A percentile compares a stretch with the other conserved stretches of the same genome.
Evolutionary conservation across 2,888 invertebrate species (phyloP).

Genomic region (Agriopis leucophaearia): DNA sequence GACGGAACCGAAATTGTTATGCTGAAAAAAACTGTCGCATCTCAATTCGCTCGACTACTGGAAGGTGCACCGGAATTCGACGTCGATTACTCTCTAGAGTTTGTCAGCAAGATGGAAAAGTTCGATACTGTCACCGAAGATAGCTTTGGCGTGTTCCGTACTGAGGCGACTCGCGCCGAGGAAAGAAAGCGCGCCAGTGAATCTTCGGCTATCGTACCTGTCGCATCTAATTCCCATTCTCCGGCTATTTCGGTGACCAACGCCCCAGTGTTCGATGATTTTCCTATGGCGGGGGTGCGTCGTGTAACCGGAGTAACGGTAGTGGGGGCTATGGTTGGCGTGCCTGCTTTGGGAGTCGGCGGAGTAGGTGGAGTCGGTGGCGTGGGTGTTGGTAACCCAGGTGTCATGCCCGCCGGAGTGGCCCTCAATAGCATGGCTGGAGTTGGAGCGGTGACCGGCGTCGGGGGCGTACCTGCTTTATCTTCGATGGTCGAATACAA

Average conservation of each 20-base stretch:
- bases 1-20: slow-evolving; percentile 94
- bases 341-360: slow-evolving; percentile 61
- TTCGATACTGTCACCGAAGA: slow-evolving; percentile 91
- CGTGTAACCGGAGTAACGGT: slow-evolving; percentile 68
- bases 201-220: slow-evolving; percentile 75
- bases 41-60: slow-evolving; percentile 92
- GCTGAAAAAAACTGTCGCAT: slow-evolving; percentile 92
- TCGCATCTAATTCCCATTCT: slow-evolving; percentile 77
- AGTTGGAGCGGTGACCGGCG: slow-evolving; percentile 65
- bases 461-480: slow-evolving; percentile 70
- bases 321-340: slow-evolving; percentile 67
- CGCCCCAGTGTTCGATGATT: slow-evolving; percentile 93
- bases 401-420: slow-evolving; percentile 70
- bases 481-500: slow-evolving; percentile 95
- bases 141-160: slow-evolving; percentile 91
- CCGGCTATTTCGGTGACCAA: slow-evolving; percentile 86
- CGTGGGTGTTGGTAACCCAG: slow-evolving; percentile 63
- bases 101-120: slow-evolving; percentile 92
- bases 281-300: slow-evolving; percentile 84
- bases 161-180: slow-evolving; percentile 87
- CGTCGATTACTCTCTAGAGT: slow-evolving; percentile 92
- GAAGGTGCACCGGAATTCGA: slow-evolving; percentile 94
- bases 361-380: slow-evolving; percentile 72
- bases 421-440: slow-evolving; percentile 69
- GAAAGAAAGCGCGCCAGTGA: slow-evolving; percentile 84